Base-by-base conservation (phyloP, 2,113 vertebrate genomes). In the Lamprotornis superbus region DNA sequence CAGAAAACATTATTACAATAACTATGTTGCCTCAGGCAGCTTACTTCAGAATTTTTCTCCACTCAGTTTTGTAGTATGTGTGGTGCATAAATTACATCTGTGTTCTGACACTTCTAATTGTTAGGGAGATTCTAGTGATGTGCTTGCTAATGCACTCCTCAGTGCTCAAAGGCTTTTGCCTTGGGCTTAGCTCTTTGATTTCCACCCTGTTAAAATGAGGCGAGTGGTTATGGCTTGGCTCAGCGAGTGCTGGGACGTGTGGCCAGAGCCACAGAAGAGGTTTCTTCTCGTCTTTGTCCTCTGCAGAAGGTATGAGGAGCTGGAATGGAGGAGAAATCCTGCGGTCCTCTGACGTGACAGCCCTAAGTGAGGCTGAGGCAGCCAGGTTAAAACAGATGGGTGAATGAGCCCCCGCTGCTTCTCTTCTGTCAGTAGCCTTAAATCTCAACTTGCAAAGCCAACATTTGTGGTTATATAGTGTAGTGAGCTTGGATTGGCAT, bases 31-130 rank as follows among this genome's bases (percentile, higher is more conserved):
- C 39, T 65, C 31, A 61, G 47, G 65, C 39, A 56, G 71, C 53
- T 90, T 74, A 55, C 87, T 88, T 87, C n/a, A 46, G 18, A 73
- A 57, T 85, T 79, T 91, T 85, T 77, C 59, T 90, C 70, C 35
- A 6, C 33, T 59, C 2, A 0, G 2, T 90, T 77, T 92, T 63
- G 25, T 87, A 74, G 23, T 50, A 31, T 70, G 75, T 75, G 64
- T 44, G 27, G 30, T 74, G 77, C 57, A 61, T 67, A 70, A 74
- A 70, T 49, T 42, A 65, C 39, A 55, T 22, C 50, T 37, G 13
- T 83, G 30, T 50, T 86, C 71, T 67, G 68, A 59, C 56, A 30
- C 39, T 81, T 80, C 15, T 47, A 10, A 74, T 46, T 39, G 68
- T 37, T 57, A 12, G 27, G 30, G 59, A 50, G 59, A 21, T 60